phyloP scores from a whole-genome alignment of 2,888 invertebrate species.

The Parasteatoda lunata region DNA sequence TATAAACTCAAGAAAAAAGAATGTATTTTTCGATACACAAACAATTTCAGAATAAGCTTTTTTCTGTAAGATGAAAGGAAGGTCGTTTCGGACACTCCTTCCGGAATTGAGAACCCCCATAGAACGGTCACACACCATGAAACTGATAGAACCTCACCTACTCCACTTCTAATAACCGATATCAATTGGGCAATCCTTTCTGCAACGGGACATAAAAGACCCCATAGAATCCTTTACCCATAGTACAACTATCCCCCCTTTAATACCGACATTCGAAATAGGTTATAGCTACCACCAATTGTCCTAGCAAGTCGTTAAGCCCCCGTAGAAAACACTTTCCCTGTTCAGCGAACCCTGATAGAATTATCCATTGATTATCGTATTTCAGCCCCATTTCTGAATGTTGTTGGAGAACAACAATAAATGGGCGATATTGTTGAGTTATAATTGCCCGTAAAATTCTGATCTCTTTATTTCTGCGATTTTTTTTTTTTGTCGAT shows the following conservation, averaged over 20 bases:
- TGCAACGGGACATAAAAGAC: not conserved
- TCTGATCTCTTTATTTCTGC: too few species aligned
- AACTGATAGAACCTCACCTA: slow-evolving; percentile 14
- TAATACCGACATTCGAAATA: not conserved
- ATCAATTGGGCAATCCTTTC: slow-evolving; percentile 31
- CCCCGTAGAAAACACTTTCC: not conserved
- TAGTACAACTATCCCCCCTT: not conserved
- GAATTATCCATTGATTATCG: slow-evolving; percentile 8
- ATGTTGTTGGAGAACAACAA: not conserved
- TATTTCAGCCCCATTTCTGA: not conserved
- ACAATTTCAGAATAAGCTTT: too few species aligned
- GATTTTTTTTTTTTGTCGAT: too few species aligned
- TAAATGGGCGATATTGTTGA: not conserved
- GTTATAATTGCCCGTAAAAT: not conserved
- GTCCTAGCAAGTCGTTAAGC: slow-evolving; percentile 19
- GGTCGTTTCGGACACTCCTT: too few species aligned
- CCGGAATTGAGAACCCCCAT: too few species aligned
- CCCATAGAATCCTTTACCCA: not conserved
- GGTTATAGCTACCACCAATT: not conserved
- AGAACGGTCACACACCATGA: not conserved
- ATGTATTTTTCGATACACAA: too few species aligned
- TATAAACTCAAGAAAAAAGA: too few species aligned
- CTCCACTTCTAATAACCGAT: slow-evolving; percentile 36
- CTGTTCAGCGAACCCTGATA: not conserved
- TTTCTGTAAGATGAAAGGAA: too few species aligned